Evolutionary conservation across 2,113 vertebrate genomes (phyloP).

Genomic region (Probosciger aterrimus): DNA sequence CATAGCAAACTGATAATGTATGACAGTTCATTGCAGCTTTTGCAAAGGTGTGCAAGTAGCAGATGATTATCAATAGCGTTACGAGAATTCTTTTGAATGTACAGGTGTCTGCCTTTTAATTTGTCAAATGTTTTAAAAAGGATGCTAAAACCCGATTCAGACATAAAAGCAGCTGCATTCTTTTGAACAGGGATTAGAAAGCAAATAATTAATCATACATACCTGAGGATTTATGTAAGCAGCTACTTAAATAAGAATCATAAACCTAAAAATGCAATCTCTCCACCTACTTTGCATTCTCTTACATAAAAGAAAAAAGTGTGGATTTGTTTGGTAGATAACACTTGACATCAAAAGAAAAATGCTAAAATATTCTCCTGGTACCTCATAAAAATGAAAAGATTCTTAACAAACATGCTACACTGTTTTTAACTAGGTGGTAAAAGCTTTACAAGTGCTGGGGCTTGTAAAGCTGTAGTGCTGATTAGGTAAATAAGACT

Average conservation of each 20-base stretch:
- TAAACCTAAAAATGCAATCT: conserved; percentile 8
- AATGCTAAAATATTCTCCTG: background rate
- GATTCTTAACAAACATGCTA: background rate
- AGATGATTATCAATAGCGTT: background rate
- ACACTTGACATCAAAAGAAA: background rate
- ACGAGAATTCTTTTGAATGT: background rate
- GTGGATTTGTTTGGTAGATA: background rate
- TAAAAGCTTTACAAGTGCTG: conserved; percentile 34
- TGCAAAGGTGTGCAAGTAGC: background rate
- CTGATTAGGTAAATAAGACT: conserved; percentile 15
- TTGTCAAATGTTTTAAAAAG: conserved; percentile 20
- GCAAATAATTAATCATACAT: conserved; percentile 41
- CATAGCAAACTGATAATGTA: background rate
- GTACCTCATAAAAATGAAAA: background rate
- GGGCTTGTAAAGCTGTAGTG: background rate
- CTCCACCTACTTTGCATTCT: conserved; percentile 10
- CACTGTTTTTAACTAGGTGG: background rate
- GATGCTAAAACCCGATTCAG: conserved; percentile 37
- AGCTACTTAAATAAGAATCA: conserved; percentile 26
- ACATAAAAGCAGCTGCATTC: conserved; percentile 46
- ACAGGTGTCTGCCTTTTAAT: background rate
- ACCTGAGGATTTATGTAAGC: conserved; percentile 56
- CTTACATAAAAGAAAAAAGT: background rate
- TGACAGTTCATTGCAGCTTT: background rate
- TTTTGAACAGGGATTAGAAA: conserved; percentile 60